phyloP scores from a whole-genome alignment of 2,888 invertebrate species.

The Protonemura montana region DNA sequence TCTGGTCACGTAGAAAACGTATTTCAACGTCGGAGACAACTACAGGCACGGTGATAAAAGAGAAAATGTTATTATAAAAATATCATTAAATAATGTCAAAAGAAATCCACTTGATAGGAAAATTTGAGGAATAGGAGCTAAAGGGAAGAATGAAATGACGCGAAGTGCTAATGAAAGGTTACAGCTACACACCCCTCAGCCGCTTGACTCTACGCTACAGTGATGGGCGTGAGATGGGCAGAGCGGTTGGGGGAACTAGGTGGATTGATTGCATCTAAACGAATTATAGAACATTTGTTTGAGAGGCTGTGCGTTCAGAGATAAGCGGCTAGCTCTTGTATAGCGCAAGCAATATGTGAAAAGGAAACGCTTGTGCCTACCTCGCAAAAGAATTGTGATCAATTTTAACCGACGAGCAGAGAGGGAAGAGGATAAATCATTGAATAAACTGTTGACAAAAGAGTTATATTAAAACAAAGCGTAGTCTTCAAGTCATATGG shows the following conservation, averaged over 20 bases:
- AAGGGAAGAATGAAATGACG: not conserved
- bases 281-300: constrained; percentile 8
- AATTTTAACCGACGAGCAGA: not conserved
- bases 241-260: not conserved
- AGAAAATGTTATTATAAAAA: constrained; percentile 24
- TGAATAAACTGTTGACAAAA: constrained; percentile 34
- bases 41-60: constrained; percentile 7
- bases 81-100: constrained; percentile 17
- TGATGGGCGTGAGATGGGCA: not conserved
- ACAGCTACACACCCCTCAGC: not conserved
- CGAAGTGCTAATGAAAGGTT: constrained; percentile 2
- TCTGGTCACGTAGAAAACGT: not conserved
- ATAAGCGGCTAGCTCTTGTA: constrained; percentile 1
- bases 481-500: not conserved
- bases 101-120: not conserved
- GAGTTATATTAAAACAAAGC: constrained; percentile 20
- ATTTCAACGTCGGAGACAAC: not conserved
- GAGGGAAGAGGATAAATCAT: not conserved
- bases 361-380: not conserved
- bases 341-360: not conserved
- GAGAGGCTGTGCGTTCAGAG: not conserved
- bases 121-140: not conserved
- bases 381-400: not conserved
- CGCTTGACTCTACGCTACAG: not conserved
- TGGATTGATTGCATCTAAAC: constrained; percentile 10